phyloP scores from a whole-genome alignment of 2,797 vertebrate species.

The Gymnothorax reevesii region DNA sequence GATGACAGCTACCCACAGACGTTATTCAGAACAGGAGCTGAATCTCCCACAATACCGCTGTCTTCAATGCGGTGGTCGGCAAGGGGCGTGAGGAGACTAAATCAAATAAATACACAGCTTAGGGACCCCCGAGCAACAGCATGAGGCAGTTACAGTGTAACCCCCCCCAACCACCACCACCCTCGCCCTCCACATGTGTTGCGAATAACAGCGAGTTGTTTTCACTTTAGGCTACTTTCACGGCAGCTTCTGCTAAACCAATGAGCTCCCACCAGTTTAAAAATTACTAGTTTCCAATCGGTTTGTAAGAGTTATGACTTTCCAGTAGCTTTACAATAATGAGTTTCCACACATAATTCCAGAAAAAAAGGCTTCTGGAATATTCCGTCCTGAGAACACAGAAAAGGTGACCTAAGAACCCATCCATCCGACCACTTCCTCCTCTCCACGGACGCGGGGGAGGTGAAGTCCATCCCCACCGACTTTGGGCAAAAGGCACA shows the following conservation, averaged over 20 bases:
- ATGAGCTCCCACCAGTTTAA: neutral
- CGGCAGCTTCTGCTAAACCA: neutral
- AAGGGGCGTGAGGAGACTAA: neutral
- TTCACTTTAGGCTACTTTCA: slow-evolving; percentile 9
- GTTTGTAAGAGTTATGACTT: neutral
- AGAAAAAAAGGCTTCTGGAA: neutral
- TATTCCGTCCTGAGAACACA: neutral
- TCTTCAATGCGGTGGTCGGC: neutral
- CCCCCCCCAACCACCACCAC: neutral
- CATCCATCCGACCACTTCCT: no score
- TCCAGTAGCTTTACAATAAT: neutral
- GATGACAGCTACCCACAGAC: neutral
- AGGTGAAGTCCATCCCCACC: no score
- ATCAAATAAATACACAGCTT: neutral
- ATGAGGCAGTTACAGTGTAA: neutral
- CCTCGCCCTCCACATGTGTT: neutral
- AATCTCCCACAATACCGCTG: neutral
- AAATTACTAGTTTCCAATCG: neutral
- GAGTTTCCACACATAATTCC: neutral
- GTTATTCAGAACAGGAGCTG: neutral
- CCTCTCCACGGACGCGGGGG: no score
- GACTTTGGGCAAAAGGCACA: no score
- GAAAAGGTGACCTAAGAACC: neutral
- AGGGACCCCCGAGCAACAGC: neutral
- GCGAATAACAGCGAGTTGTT: slow-evolving; percentile 9